Conservation (phyloP, 2,888 invertebrate species). For the Scaptomyza tumidula region DNA sequence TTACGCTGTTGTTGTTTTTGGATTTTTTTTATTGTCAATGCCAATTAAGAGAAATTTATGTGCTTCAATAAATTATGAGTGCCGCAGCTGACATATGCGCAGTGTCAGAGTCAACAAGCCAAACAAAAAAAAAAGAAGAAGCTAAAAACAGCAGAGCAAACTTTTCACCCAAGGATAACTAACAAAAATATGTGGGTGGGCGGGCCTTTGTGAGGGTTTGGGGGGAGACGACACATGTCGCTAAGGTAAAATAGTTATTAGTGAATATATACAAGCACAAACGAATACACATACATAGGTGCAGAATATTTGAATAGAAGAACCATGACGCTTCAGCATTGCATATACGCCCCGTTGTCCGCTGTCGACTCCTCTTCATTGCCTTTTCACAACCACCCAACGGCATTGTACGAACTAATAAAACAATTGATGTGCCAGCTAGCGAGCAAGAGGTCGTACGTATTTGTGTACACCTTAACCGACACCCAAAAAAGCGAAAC, state of each 20-base stretch:
- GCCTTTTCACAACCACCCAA: conserved; percentile 16
- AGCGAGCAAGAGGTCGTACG: conserved; percentile 15
- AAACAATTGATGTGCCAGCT: conserved; percentile 66
- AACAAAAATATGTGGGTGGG: conserved; percentile 28
- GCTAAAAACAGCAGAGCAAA: conserved; percentile 28
- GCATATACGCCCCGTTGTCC: conserved; percentile 41
- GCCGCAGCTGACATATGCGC: conserved; percentile 73
- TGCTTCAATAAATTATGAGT: conserved; percentile 75
- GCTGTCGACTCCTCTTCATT: too few species aligned
- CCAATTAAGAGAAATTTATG: conserved; percentile 78
- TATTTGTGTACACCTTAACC: neutral
- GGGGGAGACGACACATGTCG: conserved; percentile 64
- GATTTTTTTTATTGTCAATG: conserved; percentile 64
- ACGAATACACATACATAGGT: conserved; percentile 26
- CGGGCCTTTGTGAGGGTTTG: conserved; percentile 14
- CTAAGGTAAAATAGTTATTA: conserved; percentile 79
- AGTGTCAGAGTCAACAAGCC: conserved; percentile 51
- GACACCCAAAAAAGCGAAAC: neutral
- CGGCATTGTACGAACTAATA: conserved; percentile 64
- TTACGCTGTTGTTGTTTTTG: conserved; percentile 25
- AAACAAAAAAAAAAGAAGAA: conserved; percentile 25
- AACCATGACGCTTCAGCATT: conserved; percentile 51
- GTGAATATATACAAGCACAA: conserved; percentile 47
- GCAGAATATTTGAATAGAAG: conserved; percentile 59
- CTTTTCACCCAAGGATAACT: conserved; percentile 61